Base-by-base conservation (phyloP, 2,888 invertebrate species). In the Rambutsinella grinnellia region DNA sequence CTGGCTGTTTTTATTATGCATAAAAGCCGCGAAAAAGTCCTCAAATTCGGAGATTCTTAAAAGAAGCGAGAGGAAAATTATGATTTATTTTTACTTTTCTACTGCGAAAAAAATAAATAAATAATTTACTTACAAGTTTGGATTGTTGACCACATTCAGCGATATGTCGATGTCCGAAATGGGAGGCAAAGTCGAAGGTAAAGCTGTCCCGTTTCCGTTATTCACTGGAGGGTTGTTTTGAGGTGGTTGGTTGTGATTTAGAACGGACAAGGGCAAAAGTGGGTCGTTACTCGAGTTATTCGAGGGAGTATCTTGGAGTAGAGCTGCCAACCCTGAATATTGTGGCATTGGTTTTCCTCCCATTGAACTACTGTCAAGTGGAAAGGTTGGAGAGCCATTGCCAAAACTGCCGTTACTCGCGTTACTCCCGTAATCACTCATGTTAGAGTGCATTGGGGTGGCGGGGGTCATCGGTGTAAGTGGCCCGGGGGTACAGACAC, bases 401-500 rank as follows among this genome's bases (percentile, higher is more conserved):
- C 68, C 23, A 54, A 62, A 75, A 19, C 53, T 58, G n/a, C 46
- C n/a, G n/a, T n/a, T n/a, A 13, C 13, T 36, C 21, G 51, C 51
- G 60, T 26, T 68, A 19, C 56, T 46, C 36, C 60, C 60, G 23
- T 68, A 60, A 17, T 68, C 68, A 44, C 54, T 53, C 54, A 51
- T 49, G 13, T 63, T 68, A 3, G 69, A 58, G 57, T 66, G 72
- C 58, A 72, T 27, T 15, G 76, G 76, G 15, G 76, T 76, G 3
- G 76, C 76, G 5, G 76, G 76, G 2, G 76, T 76, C 46, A 76
- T 28, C 8, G 76, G 76, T 3, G 76, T 76, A 53, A 68, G 68
- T 10, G 76, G 76, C 21, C 76, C 76, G 23, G 76, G 76, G 10
- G 76, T 76, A 21, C 76, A 76, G 13, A 76, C 76, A 58, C 76